A percentile compares a stretch with the other conserved stretches of the same genome.
phyloP scores from a whole-genome alignment of 2,888 invertebrate species.

The Gisinianus flammeolus region DNA sequence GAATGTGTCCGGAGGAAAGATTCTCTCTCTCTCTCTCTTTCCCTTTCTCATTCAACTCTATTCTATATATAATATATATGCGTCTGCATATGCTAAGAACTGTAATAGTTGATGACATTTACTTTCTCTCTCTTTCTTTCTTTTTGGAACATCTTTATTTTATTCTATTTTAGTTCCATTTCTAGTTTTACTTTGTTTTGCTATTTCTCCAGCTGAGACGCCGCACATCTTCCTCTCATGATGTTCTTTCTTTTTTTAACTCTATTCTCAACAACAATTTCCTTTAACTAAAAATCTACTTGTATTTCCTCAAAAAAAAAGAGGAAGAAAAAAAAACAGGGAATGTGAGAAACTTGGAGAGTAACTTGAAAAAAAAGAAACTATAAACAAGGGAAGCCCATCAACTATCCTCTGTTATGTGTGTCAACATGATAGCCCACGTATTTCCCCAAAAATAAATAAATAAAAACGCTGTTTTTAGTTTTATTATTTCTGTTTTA shows the following conservation, averaged over 20 bases:
- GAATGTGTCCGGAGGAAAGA: constrained; percentile 38
- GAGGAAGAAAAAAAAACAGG: neutral
- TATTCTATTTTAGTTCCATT: neutral
- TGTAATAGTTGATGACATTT: constrained; percentile 30
- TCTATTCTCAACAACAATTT: neutral
- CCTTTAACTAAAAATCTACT: too few species aligned
- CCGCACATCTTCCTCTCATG: neutral
- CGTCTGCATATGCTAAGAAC: too few species aligned
- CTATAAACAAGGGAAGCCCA: too few species aligned
- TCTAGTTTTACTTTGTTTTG: neutral
- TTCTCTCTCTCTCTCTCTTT: constrained; percentile 16
- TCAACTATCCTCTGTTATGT: too few species aligned
- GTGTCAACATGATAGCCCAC: too few species aligned
- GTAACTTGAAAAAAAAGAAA: too few species aligned
- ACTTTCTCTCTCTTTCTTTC: constrained; percentile 2
- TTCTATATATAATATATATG: too few species aligned
- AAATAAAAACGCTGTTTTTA: neutral
- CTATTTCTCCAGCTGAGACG: neutral
- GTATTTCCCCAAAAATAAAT: too few species aligned
- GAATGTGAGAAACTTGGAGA: too few species aligned
- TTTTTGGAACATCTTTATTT: neutral
- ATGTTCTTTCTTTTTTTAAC: neutral
- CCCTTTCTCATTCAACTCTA: constrained; percentile 20
- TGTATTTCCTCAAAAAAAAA: too few species aligned
- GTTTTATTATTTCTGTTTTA: neutral